phyloP scores from a whole-genome alignment of 2,888 invertebrate species.

The Callimorpha dominula region DNA sequence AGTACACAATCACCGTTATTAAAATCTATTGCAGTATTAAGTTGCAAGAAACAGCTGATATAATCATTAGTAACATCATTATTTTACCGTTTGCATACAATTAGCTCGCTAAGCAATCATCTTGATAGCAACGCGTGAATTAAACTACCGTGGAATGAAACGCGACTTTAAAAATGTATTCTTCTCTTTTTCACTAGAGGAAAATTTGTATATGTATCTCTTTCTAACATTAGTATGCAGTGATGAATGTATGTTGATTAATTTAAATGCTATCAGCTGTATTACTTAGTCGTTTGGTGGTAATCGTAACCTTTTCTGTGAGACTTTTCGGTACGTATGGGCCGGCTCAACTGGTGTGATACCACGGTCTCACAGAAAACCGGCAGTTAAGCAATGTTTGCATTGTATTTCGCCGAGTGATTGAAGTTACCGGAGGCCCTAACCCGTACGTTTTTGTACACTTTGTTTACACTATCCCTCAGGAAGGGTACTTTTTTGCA shows the following conservation, averaged over 20 bases:
- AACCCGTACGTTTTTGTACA: no score
- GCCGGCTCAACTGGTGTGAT: no score
- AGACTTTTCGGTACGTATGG: no score
- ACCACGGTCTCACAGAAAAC: no score
- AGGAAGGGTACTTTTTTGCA: no score
- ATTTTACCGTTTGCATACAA: slow-evolving; percentile 68
- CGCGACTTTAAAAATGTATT: background rate
- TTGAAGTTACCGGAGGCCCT: no score
- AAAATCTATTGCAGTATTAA: background rate
- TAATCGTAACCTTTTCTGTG: no score
- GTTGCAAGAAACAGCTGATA: slow-evolving; percentile 33
- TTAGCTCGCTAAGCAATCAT: slow-evolving; percentile 56
- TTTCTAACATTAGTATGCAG: background rate
- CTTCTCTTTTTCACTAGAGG: slow-evolving; percentile 10
- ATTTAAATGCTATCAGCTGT: slow-evolving; percentile 2
- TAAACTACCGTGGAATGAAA: slow-evolving; percentile 20
- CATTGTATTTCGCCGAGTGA: no score
- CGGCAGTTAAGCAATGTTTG: no score
- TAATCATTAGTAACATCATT: slow-evolving; percentile 54
- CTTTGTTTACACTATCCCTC: no score
- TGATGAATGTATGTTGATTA: background rate
- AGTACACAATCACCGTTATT: no score
- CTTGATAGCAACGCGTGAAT: slow-evolving; percentile 33
- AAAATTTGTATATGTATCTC: background rate
- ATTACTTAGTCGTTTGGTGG: background rate